Percentiles rank a stretch among this genome's conserved stretches.
phyloP scores from a whole-genome alignment of 1,140 invertebrate species.

The Luehdorfia chinensis region DNA sequence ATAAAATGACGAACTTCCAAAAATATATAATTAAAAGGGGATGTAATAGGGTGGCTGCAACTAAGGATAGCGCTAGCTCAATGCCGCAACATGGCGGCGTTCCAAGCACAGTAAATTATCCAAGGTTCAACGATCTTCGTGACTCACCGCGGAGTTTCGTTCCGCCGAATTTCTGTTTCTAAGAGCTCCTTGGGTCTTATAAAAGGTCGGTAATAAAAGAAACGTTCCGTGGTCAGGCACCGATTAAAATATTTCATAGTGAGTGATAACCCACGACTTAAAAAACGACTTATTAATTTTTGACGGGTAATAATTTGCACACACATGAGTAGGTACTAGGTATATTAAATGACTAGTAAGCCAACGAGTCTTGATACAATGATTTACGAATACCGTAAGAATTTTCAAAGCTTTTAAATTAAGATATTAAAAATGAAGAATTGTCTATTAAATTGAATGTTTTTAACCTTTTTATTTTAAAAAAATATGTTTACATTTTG shows the following conservation, averaged over 20 bases:
- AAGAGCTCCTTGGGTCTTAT: slow-evolving; percentile 10
- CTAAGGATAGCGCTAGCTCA: slow-evolving; percentile 33
- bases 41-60: slow-evolving; percentile 20
- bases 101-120: too few species aligned
- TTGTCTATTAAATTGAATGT: too few species aligned
- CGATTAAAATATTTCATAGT: slow-evolving; percentile 18
- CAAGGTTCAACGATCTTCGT: slow-evolving; percentile 56
- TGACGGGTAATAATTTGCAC: slow-evolving; percentile 5
- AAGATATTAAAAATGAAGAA: too few species aligned
- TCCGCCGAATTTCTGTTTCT: slow-evolving; percentile 39
- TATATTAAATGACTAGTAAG: too few species aligned
- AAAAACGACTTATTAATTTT: slow-evolving; percentile 17
- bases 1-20: too few species aligned
- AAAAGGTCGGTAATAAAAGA: slow-evolving; percentile 17
- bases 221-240: slow-evolving; percentile 16
- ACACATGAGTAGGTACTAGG: too few species aligned
- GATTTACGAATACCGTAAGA: too few species aligned
- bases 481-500: too few species aligned
- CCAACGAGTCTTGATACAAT: too few species aligned
- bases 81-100: slow-evolving; percentile 46
- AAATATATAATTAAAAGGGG: slow-evolving; percentile 3
- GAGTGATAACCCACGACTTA: too few species aligned
- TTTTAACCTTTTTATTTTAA: too few species aligned
- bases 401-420: too few species aligned
- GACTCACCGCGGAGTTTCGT: slow-evolving; percentile 42